These are phyloP conservation scores for Enteromius mattozi DNA, from an alignment of 2,797 vertebrate genomes.

Conservation along the genomic window DNA sequence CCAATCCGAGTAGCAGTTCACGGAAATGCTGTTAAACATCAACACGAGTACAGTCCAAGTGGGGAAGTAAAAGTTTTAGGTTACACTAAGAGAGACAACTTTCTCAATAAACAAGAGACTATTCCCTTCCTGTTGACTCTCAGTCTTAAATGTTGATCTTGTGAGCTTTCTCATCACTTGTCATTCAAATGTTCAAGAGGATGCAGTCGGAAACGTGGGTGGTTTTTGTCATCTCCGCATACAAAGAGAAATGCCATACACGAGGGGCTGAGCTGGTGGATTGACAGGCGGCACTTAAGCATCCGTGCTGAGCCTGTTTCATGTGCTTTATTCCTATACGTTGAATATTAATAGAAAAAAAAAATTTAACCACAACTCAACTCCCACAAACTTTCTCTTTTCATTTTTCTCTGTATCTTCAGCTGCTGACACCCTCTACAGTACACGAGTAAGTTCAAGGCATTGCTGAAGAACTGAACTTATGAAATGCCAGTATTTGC, in stretches of 20 bases:
- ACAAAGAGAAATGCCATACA: constrained; percentile 45
- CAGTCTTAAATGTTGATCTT: constrained; percentile 38
- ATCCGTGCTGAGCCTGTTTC: constrained; percentile 35
- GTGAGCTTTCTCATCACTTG: constrained; percentile 46
- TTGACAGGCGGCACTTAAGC: constrained; percentile 48
- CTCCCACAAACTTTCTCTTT: constrained; percentile 45
- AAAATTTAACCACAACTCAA: constrained; percentile 32
- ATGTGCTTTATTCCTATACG: constrained; percentile 51
- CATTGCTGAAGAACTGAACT: constrained; percentile 22
- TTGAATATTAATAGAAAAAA: constrained; percentile 50
- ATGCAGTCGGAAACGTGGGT: constrained; percentile 46
- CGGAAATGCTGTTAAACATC: constrained; percentile 1
- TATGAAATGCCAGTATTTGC: constrained; percentile 46
- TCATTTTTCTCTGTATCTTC: constrained; percentile 8
- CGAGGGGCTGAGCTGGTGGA: constrained; percentile 41
- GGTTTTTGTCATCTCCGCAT: constrained; percentile 43
- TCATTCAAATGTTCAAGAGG: constrained; percentile 49
- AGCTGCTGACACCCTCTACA: background rate
- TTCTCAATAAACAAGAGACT: constrained; percentile 35
- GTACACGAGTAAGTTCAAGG: constrained; percentile 13
- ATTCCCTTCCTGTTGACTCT: constrained; percentile 39
- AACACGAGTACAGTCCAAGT: background rate
- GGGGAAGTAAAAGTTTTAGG: constrained; percentile 30
- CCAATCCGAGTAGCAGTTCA: constrained; percentile 6
- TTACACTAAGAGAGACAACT: constrained; percentile 3